phyloP scores from a whole-genome alignment of 2,113 vertebrate species.

The Brachionichthys hirsutus region DNA sequence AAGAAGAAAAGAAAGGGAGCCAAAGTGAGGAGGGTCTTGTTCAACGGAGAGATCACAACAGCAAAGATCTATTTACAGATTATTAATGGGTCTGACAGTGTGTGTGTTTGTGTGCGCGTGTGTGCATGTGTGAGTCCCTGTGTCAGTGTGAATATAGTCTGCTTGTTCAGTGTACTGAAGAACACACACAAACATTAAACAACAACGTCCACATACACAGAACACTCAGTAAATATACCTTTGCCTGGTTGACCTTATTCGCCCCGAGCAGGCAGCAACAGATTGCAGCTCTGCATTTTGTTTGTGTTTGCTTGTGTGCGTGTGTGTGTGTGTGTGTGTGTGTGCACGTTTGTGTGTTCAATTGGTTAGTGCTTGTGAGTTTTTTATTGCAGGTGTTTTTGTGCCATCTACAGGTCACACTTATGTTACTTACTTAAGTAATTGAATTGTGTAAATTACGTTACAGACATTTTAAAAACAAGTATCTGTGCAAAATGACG shows the following conservation, averaged over 20 bases:
- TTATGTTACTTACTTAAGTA: not conserved
- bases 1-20: conserved; percentile 33
- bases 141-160: not conserved
- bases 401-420: conserved; percentile 28
- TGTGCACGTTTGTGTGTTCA: no score
- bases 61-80: conserved; percentile 65
- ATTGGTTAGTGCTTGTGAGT: not conserved
- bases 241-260: conserved; percentile 21
- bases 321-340: no score
- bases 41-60: conserved; percentile 51
- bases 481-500: not conserved
- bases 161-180: no score
- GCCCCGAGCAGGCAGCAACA: conserved; percentile 14
- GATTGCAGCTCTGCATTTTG: conserved; percentile 16
- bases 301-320: conserved; percentile 5
- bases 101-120: conserved; percentile 16
- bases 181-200: not conserved
- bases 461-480: not conserved
- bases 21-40: conserved; percentile 46
- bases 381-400: conserved; percentile 12
- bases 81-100: conserved; percentile 41
- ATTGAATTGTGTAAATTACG: not conserved
- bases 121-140: not conserved
- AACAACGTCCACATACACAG: not conserved
- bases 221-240: conserved; percentile 6